Evolutionary conservation across 2,888 invertebrate genomes (phyloP), one percentile per base, ranked within the genome.

Genomic region (Pristionchus japonicus): DNA sequence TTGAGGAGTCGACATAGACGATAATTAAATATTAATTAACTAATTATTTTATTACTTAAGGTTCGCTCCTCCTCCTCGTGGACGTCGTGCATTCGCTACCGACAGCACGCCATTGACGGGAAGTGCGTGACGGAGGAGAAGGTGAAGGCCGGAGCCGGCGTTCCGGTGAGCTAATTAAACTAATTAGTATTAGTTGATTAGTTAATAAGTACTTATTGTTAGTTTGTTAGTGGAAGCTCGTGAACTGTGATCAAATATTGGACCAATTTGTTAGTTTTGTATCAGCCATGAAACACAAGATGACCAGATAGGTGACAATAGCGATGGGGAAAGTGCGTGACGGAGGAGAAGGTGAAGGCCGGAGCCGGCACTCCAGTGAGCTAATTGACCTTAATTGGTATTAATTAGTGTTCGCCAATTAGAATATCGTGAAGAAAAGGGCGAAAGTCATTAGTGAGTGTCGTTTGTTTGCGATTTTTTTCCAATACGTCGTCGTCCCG

Each of bases 61-160:
- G 84, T 84, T 20, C 84, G 84, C 40, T 61, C 61, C 6, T 61
- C 84, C 1, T 37, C 84, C n/a, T 57, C 64, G 34, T 86, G 86
- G 86, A 43, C 67, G 20, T 64, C 43, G 43, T 86, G 86, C 52
- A 86, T 86, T 15, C 86, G 86, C n/a, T 31, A 52, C 23, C 27
- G 67, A 47, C 64, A 49, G 43, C 64, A 49, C 23, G 31, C 86
- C 23, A 43, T 67, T 1, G 86, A 86, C 34, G 86, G 86, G n/a
- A 67, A 67, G 20, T 86, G 86, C 52, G 67, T 86, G 17, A 13
- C 40, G 13, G 67, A n/a, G 23, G 86, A 43, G 47, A 67, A 23
- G 61, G 31, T 86, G n/a, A 6, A 17, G 64, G 31, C 31, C 43
- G 31, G 47, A n/a, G 20, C 86, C 47, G 23, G 31, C 47, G 47